Percentiles rank a stretch among this genome's conserved stretches.
These are phyloP conservation scores for Xyrichtys novacula DNA, from an alignment of 2,797 vertebrate genomes.

Conservation along the genomic window DNA sequence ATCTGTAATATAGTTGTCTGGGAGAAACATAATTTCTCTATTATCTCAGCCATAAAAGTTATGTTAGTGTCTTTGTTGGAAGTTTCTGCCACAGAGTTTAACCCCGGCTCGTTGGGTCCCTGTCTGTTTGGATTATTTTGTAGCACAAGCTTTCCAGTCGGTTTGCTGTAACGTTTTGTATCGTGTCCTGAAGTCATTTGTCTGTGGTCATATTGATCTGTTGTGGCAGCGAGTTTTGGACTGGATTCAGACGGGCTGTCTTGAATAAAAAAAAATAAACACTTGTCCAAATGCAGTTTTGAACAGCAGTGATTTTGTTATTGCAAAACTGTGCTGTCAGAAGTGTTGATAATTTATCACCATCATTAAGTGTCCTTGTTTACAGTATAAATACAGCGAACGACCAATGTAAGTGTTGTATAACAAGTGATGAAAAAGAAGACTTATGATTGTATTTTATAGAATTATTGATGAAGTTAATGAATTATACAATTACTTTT, in stretches of 20 bases:
- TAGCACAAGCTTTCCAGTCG: conserved; percentile 1
- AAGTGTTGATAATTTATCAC: too few species aligned
- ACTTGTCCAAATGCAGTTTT: neutral
- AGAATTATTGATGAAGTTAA: too few species aligned
- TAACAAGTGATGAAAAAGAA: too few species aligned
- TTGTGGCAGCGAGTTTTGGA: conserved; percentile 6
- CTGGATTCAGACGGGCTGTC: conserved; percentile 8
- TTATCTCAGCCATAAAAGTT: conserved; percentile 5
- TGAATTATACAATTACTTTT: too few species aligned
- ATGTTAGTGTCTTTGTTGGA: neutral
- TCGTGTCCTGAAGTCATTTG: conserved; percentile 10
- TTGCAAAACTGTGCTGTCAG: neutral
- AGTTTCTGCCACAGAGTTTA: neutral
- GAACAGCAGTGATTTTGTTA: neutral
- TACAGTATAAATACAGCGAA: too few species aligned
- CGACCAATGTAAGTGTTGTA: too few species aligned
- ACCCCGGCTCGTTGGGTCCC: neutral
- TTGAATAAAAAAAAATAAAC: conserved; percentile 5
- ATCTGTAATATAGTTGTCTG: neutral
- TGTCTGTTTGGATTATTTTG: conserved; percentile 16
- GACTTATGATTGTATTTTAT: too few species aligned
- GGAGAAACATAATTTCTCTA: neutral
- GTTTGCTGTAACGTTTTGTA: conserved; percentile 3
- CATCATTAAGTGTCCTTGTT: too few species aligned
- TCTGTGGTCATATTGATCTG: conserved; percentile 17